These are phyloP conservation scores for Steatornis caripensis DNA, from an alignment of 2,113 vertebrate species.

Conservation along the genomic window DNA sequence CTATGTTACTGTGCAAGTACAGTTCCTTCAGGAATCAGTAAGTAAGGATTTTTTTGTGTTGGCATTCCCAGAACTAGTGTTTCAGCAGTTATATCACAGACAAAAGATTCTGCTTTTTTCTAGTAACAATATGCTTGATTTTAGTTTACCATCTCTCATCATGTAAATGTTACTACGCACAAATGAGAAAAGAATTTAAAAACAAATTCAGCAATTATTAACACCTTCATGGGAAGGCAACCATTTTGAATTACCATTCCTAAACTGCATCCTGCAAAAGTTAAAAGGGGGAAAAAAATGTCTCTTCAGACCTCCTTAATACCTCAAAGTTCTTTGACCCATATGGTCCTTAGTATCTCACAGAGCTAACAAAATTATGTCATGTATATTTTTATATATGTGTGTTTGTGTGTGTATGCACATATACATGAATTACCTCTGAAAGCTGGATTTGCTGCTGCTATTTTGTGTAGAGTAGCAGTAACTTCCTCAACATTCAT, in stretches of 20 bases:
- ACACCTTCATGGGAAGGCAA: background rate
- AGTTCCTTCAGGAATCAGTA: background rate
- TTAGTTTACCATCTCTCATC: background rate
- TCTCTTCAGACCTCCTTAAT: background rate
- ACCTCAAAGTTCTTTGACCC: background rate
- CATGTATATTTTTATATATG: background rate
- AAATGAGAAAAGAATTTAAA: background rate
- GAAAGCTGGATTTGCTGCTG: conserved; percentile 60
- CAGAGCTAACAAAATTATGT: background rate
- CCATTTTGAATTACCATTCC: background rate
- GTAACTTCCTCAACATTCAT: conserved; percentile 57
- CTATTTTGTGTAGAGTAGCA: conserved; percentile 45
- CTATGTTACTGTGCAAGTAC: background rate
- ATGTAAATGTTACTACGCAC: background rate
- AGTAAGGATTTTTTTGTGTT: background rate
- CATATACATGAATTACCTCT: conserved; percentile 21
- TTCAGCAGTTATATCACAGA: background rate
- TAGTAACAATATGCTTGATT: background rate
- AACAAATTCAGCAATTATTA: background rate
- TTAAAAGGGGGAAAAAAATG: background rate
- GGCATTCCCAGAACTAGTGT: background rate
- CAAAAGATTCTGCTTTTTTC: background rate
- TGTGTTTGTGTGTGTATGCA: background rate
- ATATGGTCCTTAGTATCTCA: background rate
- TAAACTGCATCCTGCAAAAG: background rate